phyloP scores from a whole-genome alignment of 1,140 invertebrate genomes.

The Chionoecetes opilio region DNA sequence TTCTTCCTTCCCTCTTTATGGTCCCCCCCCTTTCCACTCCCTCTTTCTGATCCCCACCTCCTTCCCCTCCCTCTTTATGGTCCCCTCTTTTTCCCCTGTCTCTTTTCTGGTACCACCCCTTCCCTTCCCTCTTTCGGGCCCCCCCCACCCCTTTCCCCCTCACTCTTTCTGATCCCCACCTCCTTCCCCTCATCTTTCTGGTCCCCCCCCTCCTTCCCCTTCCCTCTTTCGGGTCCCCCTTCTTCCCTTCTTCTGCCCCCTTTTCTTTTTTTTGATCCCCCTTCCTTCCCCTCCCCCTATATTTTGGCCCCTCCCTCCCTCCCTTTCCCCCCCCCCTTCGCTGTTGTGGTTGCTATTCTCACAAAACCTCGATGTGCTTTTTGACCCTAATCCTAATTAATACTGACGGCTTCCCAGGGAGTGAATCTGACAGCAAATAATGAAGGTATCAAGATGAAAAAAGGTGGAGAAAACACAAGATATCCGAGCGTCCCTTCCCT shows the following conservation, averaged over 20 bases:
- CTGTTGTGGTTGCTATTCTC: not conserved
- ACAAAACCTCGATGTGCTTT: conserved; percentile 37
- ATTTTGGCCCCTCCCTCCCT: not conserved
- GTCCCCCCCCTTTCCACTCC: too few relatives aligned
- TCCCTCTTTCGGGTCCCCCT: not conserved
- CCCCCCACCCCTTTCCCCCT: not conserved
- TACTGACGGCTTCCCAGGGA: conserved; percentile 66
- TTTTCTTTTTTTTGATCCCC: too few relatives aligned
- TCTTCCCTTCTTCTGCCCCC: not conserved
- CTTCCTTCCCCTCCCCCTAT: not conserved
- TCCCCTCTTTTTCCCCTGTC: not conserved
- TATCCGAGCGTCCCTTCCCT: conserved; percentile 53
- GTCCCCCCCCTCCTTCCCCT: not conserved
- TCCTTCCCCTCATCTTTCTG: not conserved
- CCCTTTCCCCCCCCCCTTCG: not conserved
- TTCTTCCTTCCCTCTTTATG: not conserved
- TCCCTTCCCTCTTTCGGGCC: not conserved
- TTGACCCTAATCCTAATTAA: conserved; percentile 68
- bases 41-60: too few relatives aligned
- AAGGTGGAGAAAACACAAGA: conserved; percentile 75
- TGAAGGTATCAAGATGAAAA: conserved; percentile 75
- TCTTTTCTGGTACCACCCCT: not conserved
- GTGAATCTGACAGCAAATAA: conserved; percentile 79
- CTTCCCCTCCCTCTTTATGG: not conserved
- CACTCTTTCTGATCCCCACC: not conserved